Evolutionary conservation across 1,140 invertebrate species (phyloP).

Genomic region (Calliopsis andreniformis): DNA sequence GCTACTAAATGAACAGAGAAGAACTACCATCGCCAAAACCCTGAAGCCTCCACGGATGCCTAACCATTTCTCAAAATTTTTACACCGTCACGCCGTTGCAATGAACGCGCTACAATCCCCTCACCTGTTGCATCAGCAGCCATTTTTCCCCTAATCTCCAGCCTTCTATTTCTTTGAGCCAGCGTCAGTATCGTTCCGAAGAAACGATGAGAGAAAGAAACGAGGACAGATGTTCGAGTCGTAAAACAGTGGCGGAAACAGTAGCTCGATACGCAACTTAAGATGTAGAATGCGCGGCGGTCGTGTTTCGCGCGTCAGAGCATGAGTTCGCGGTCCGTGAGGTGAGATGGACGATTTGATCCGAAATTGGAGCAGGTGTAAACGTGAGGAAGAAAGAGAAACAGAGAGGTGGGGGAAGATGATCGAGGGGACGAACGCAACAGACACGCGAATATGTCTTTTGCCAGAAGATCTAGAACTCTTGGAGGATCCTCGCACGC

Average conservation of each 20-base stretch:
- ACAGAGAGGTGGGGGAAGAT: conserved; percentile 55
- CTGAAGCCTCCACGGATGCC: conserved; percentile 2
- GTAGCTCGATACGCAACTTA: background rate
- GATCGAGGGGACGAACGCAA: conserved; percentile 66
- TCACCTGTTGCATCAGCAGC: conserved; percentile 53
- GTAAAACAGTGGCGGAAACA: background rate
- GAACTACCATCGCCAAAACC: background rate
- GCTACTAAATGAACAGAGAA: no score
- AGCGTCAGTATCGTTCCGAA: no score
- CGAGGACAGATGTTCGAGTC: background rate
- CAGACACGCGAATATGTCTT: conserved; percentile 64
- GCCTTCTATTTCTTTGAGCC: background rate
- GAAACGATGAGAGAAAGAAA: background rate
- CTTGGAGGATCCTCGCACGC: conserved; percentile 83
- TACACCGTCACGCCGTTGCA: background rate
- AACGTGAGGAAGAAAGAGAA: conserved; percentile 1
- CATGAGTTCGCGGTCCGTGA: background rate
- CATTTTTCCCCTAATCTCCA: conserved; percentile 23
- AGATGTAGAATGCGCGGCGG: background rate
- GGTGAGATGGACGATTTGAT: conserved; percentile 23
- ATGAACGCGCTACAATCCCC: conserved; percentile 23
- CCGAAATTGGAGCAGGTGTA: background rate
- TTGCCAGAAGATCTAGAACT: conserved; percentile 66
- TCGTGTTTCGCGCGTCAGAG: background rate
- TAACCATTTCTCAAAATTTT: background rate